These are phyloP conservation scores for Sphaeridia pumilis DNA, from an alignment of 2,888 invertebrate species.

Conservation along the genomic window DNA sequence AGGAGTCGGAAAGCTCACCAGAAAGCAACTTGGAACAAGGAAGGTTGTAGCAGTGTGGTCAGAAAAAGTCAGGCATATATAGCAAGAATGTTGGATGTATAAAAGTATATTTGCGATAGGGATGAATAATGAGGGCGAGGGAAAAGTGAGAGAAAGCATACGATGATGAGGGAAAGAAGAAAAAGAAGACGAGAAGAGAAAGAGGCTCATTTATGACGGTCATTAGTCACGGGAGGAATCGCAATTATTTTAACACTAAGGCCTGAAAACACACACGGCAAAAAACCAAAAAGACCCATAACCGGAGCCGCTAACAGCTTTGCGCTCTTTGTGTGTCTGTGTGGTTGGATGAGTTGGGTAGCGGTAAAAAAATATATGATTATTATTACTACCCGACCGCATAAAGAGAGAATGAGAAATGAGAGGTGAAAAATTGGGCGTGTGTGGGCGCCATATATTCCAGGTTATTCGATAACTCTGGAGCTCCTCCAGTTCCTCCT, in stretches of 20 bases:
- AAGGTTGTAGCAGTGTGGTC: no score
- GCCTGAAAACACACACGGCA: no score
- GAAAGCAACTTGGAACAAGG: no score
- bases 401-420: background rate
- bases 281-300: no score
- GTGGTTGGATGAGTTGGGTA: no score
- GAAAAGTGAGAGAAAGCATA: conserved; percentile 1
- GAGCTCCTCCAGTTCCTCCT: no score
- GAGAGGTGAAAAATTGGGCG: background rate
- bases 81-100: background rate
- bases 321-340: no score
- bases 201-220: background rate
- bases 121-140: background rate
- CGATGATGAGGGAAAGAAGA: background rate
- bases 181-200: background rate
- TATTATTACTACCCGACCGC: no score
- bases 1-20: no score
- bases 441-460: background rate
- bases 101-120: background rate
- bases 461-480: background rate
- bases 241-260: conserved; percentile 2
- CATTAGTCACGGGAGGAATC: background rate
- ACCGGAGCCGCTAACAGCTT: no score
- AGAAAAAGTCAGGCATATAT: no score
- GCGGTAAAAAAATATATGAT: no score